These are phyloP conservation scores for Drosophila mayri DNA, from an alignment of 1,140 invertebrate species.

Conservation along the genomic window DNA sequence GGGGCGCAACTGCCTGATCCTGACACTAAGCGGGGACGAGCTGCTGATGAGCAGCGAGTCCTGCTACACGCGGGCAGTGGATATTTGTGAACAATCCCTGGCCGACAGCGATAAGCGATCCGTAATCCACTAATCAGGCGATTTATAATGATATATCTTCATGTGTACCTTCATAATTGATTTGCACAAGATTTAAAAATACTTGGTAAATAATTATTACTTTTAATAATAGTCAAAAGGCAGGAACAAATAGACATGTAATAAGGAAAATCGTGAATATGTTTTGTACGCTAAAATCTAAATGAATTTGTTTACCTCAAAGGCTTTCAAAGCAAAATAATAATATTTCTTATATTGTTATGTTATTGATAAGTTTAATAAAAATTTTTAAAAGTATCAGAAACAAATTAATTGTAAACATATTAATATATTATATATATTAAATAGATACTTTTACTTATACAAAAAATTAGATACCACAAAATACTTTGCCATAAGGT, in stretches of 20 bases:
- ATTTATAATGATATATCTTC: neutral
- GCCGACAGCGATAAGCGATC: conserved; percentile 37
- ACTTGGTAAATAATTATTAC: neutral
- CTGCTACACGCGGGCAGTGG: conserved; percentile 51
- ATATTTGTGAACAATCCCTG: conserved; percentile 66
- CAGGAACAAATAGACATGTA: neutral
- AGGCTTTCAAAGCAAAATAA: neutral
- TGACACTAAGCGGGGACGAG: conserved; percentile 45
- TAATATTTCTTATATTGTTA: neutral
- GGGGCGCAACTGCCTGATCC: conserved; percentile 64
- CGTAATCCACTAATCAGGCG: conserved; percentile 52
- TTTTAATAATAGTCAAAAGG: neutral
- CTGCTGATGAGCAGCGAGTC: conserved; percentile 64
- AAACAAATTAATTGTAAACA: no score
- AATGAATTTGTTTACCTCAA: neutral
- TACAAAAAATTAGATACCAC: no score
- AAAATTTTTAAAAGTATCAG: no score
- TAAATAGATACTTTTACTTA: no score
- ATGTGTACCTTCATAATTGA: neutral
- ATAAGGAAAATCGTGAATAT: neutral
- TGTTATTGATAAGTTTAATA: neutral
- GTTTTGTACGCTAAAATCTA: neutral
- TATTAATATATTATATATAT: no score
- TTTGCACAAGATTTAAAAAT: neutral
- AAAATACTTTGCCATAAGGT: no score